Base-by-base conservation (phyloP, 92 coral and sea anemone species). In the Montipora capitata region DNA sequence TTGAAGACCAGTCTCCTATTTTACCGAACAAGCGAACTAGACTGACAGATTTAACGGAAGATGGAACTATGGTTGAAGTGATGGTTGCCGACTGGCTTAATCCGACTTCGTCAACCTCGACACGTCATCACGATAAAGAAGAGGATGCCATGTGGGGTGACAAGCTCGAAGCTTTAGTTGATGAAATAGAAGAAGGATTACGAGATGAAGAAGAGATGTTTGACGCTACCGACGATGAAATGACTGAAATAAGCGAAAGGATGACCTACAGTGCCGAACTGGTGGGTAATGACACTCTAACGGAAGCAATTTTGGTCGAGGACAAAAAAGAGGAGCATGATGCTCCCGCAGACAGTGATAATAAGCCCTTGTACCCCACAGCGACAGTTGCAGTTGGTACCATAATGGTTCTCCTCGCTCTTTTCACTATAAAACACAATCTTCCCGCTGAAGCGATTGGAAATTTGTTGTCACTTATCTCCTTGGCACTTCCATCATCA, bases 371-470 rank as follows among this genome's bases (percentile, higher is more conserved):
- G 39, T 93, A 93, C 44, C 84, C 89, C 18, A 68, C 41, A 1
- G 85, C 88, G 7, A 87, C 51, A 17, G 92, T 93, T 27, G 84
- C 93, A 17, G 49, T 93, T 44, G 96, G 90, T 41, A n/a, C 94
- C 49, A 51, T 66, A 14, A 93, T 93, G 91, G 94, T 90, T 44
- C 78, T 93, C 63, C 63, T 93, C 16, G 93, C 92, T 7, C 80
- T 93, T 38, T 93, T 89, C 40, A 62, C 89, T 1, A 85, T 89
- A n/a, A 85, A 85, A 64, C 77, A 91, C 69, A 74, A 90, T 74
- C 66, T 93, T 13, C 66, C 96, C 39, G 92, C 77, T 39, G 90
- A 90, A 62, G 96, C 96, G 10, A 81, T 93, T 7, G 75, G 72
- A 54, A 68, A 87, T 80, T 56, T 93, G 11, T 41, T 90, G 44